phyloP scores from a whole-genome alignment of 2,888 invertebrate genomes.

The Fragum sueziense region DNA sequence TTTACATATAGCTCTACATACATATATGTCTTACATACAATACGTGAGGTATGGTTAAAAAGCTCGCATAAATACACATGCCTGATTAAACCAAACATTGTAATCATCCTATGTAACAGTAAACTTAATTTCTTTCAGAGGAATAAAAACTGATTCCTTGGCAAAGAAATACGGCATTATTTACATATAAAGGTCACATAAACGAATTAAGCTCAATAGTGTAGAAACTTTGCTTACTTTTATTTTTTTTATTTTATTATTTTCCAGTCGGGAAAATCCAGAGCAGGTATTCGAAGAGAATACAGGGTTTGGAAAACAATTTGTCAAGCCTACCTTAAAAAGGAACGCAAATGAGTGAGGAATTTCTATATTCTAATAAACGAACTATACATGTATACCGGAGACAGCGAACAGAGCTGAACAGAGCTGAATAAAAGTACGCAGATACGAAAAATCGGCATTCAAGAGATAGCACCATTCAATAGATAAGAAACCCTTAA shows the following conservation, averaged over 20 bases:
- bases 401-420: not conserved
- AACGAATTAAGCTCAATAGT: not conserved
- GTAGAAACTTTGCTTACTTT: slow-evolving; percentile 11
- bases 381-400: not conserved
- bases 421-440: too few relatives aligned
- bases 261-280: slow-evolving; percentile 12
- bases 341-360: slow-evolving; percentile 15
- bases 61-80: not conserved
- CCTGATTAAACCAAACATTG: not conserved
- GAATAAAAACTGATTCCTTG: not conserved
- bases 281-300: slow-evolving; percentile 16
- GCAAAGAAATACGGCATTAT: not conserved
- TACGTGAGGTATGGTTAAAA: not conserved
- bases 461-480: not conserved
- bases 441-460: not conserved
- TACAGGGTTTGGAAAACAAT: slow-evolving; percentile 6
- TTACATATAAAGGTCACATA: not conserved
- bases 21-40: too few relatives aligned
- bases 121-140: not conserved
- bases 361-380: not conserved
- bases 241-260: not conserved
- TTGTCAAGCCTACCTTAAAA: not conserved
- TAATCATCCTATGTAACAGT: too few relatives aligned
- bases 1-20: too few relatives aligned
- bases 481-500: not conserved